Evolutionary conservation across 1,140 invertebrate species (phyloP).

Genomic region (Drosophila kikkawai): DNA sequence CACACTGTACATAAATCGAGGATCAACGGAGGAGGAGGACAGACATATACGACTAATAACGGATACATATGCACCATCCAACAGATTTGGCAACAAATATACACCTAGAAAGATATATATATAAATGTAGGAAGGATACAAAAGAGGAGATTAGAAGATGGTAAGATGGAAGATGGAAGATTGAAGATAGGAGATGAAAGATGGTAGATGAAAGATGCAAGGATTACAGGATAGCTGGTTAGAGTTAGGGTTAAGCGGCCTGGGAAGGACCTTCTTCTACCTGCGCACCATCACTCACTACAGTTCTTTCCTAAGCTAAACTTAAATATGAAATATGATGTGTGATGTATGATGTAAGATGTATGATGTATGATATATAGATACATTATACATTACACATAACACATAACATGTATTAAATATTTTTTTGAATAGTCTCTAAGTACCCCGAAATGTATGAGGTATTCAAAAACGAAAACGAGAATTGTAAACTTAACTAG

Average conservation of each 20-base stretch:
- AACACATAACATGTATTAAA: slow-evolving; percentile 31
- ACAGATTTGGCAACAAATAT: slow-evolving; percentile 29
- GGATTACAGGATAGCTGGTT: slow-evolving; percentile 1
- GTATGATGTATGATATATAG: too few relatives aligned
- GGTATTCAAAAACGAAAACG: slow-evolving; percentile 28
- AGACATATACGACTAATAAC: slow-evolving; percentile 42
- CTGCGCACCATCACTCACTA: slow-evolving; percentile 46
- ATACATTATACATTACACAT: not conserved
- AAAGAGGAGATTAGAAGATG: not conserved
- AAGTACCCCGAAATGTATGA: slow-evolving; percentile 46
- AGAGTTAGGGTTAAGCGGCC: slow-evolving; percentile 9
- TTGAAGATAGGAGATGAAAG: too few relatives aligned
- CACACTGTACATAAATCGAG: slow-evolving; percentile 27
- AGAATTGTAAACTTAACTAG: slow-evolving; percentile 15
- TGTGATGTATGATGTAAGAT: too few relatives aligned
- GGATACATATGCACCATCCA: slow-evolving; percentile 41
- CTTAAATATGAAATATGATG: too few relatives aligned
- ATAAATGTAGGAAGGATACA: slow-evolving; percentile 9
- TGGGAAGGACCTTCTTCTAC: slow-evolving; percentile 19
- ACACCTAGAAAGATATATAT: slow-evolving; percentile 26
- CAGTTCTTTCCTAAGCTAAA: slow-evolving; percentile 67
- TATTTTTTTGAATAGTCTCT: slow-evolving; percentile 68
- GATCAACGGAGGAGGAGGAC: slow-evolving; percentile 3
- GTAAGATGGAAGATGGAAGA: not conserved
- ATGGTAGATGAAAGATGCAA: not conserved